These are phyloP conservation scores for Ridgeia piscesae DNA, from an alignment of 1,140 invertebrate species.

Conservation along the genomic window DNA sequence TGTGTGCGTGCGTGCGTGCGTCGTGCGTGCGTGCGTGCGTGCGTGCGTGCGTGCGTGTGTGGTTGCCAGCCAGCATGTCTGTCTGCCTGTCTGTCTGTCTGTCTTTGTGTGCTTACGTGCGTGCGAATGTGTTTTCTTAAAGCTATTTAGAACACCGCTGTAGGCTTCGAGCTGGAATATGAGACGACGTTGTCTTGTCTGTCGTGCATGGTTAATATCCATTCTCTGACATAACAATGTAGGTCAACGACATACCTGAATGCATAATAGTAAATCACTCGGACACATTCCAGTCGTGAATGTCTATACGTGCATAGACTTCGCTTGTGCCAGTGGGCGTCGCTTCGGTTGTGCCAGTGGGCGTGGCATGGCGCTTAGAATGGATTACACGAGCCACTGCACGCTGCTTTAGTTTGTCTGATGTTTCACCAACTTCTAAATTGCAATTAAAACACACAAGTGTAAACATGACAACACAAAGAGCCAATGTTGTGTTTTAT, in stretches of 20 bases:
- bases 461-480: background rate
- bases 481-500: background rate
- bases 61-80: too few species aligned
- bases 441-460: too few species aligned
- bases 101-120: background rate
- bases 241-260: background rate
- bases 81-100: too few species aligned
- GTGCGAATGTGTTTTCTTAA: background rate
- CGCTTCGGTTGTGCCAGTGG: background rate
- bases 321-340: background rate
- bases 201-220: background rate
- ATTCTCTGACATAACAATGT: background rate
- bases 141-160: background rate
- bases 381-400: background rate
- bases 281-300: background rate
- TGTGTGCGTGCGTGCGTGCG: background rate
- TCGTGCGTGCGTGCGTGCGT: background rate
- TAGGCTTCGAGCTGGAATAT: background rate
- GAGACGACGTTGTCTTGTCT: background rate
- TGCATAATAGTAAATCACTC: background rate
- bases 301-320: background rate
- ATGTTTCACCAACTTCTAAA: background rate
- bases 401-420: background rate
- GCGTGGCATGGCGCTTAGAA: too few species aligned
- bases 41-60: background rate